Conservation (phyloP, 2,797 vertebrate species). For the Myotis daubentonii region DNA sequence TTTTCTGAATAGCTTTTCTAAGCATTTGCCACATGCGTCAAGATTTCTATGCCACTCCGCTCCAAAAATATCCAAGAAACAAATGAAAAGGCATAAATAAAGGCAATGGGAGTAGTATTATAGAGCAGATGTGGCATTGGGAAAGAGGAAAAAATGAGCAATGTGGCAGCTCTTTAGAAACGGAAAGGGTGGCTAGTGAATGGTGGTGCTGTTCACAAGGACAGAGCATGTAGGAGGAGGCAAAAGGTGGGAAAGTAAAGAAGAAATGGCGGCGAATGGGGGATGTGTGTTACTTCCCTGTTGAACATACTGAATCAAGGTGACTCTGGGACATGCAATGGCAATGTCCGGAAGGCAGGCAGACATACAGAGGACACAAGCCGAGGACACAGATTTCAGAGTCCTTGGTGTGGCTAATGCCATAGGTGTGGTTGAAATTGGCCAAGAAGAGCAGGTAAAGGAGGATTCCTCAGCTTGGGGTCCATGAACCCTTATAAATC, state of each 20-base stretch:
- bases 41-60: background rate
- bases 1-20: background rate
- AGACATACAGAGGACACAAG: background rate
- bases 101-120: too few species aligned
- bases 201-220: background rate
- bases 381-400: background rate
- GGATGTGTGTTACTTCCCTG: background rate
- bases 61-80: background rate
- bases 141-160: background rate
- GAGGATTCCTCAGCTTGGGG: background rate
- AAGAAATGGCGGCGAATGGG: too few species aligned
- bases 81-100: background rate
- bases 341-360: background rate
- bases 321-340: background rate
- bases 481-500: background rate
- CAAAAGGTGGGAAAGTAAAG: background rate
- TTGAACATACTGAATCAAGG: background rate
- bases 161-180: background rate
- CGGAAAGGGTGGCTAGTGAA: background rate
- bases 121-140: background rate
- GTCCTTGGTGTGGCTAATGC: background rate
- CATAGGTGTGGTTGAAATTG: background rate
- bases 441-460: background rate
- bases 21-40: background rate
- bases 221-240: background rate